A percentile compares a stretch with the other conserved stretches of the same genome.
These are phyloP conservation scores for Neogale vison DNA, from an alignment of 2,113 vertebrate species.

Conservation along the genomic window DNA sequence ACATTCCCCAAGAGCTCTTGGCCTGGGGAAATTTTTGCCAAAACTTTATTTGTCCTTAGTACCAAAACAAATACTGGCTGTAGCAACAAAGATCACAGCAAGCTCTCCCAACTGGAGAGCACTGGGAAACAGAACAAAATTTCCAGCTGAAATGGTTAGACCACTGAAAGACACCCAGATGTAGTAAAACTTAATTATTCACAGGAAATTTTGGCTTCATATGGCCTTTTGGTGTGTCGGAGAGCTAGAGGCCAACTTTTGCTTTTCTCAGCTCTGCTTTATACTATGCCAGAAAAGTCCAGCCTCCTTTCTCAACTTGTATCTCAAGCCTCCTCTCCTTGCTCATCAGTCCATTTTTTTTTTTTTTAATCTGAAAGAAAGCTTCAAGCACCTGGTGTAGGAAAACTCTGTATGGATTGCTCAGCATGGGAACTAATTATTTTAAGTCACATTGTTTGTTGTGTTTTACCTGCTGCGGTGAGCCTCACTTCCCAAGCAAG, in stretches of 20 bases:
- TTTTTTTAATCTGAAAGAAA: conserved; percentile 56
- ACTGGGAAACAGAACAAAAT: background rate
- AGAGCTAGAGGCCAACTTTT: background rate
- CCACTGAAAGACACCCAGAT: background rate
- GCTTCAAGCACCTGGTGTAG: conserved; percentile 41
- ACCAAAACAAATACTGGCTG: conserved; percentile 17
- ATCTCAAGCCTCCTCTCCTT: background rate
- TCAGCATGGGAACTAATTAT: conserved; percentile 55
- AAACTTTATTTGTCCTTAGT: conserved; percentile 31
- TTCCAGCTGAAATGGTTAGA: background rate
- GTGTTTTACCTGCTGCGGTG: conserved; percentile 52
- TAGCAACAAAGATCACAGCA: background rate
- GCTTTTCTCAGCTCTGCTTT: background rate
- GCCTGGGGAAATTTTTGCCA: background rate
- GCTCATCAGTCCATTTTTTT: background rate
- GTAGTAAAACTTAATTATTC: background rate
- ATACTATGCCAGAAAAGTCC: background rate
- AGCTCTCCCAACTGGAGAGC: background rate
- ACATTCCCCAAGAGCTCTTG: background rate
- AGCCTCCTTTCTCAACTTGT: background rate
- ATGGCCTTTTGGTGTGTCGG: background rate
- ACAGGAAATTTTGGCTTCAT: background rate
- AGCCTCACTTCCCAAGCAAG: conserved; percentile 30
- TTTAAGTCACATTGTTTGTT: conserved; percentile 44
- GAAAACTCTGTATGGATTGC: background rate